Percentiles rank a stretch among this genome's conserved stretches.
Conservation (phyloP, 2,113 vertebrate species). For the Saccopteryx leptura region DNA sequence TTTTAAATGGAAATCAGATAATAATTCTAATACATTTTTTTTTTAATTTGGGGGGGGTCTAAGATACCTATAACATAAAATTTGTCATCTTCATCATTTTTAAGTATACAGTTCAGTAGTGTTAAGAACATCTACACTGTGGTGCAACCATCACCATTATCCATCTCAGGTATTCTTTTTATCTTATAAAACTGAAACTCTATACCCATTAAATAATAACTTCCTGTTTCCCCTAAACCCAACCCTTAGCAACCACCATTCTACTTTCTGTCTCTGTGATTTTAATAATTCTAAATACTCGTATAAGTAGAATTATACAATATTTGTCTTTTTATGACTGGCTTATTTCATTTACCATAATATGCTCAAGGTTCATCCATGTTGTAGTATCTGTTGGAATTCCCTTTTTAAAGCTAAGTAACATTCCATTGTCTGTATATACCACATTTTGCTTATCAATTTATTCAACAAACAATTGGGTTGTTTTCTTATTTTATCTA, state of each 20-base stretch:
- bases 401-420: not conserved
- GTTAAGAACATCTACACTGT: not conserved
- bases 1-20: conserved; percentile 45
- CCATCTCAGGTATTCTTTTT: not conserved
- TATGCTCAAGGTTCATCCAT: not conserved
- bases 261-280: not conserved
- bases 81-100: not conserved
- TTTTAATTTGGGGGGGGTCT: not conserved
- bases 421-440: not conserved
- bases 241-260: not conserved
- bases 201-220: not conserved
- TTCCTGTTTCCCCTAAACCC: too few species aligned
- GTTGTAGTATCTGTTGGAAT: not conserved
- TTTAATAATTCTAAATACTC: not conserved
- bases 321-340: not conserved
- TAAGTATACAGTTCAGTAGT: not conserved
- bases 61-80: not conserved
- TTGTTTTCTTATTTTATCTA: not conserved
- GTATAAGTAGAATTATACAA: not conserved
- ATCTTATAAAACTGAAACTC: not conserved
- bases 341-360: not conserved
- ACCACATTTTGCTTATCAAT: not conserved
- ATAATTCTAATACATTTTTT: not conserved
- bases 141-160: not conserved
- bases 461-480: not conserved